Evolutionary conservation across 2,888 invertebrate genomes (phyloP).

Genomic region (Volucella zonaria): DNA sequence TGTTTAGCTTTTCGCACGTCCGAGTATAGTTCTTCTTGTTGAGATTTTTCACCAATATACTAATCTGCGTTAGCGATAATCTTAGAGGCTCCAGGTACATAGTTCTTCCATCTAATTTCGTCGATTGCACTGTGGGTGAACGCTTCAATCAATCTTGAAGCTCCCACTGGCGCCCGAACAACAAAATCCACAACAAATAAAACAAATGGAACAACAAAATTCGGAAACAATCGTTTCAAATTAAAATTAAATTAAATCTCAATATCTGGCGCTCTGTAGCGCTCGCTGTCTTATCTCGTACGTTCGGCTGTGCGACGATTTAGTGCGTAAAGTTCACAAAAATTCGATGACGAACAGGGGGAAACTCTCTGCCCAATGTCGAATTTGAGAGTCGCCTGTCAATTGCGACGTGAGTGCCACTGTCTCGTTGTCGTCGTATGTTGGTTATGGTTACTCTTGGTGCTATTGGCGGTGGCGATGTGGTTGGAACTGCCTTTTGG

Average conservation of each 20-base stretch:
- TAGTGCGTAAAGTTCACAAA: too few species aligned
- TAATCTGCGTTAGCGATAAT: constrained; percentile 99
- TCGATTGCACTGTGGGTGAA: constrained; percentile 76
- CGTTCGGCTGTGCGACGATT: not conserved
- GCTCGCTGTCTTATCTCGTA: constrained; percentile 27
- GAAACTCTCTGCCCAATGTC: constrained; percentile 13
- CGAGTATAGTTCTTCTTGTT: constrained; percentile 97
- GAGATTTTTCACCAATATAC: constrained; percentile 97
- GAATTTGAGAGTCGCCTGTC: constrained; percentile 35
- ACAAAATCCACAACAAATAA: constrained; percentile 64
- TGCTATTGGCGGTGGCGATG: constrained; percentile 24
- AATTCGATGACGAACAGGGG: not conserved
- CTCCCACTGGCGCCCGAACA: constrained; percentile 80
- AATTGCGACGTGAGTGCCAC: constrained; percentile 7
- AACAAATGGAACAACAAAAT: constrained; percentile 40
- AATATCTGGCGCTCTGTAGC: constrained; percentile 17
- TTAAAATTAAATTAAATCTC: constrained; percentile 4
- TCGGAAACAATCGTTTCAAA: constrained; percentile 22
- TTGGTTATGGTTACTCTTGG: constrained; percentile 2
- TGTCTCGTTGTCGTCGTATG: constrained; percentile 5
- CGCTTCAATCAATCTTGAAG: constrained; percentile 95
- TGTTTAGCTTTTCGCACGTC: constrained; percentile 93
- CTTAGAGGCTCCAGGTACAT: constrained; percentile 99
- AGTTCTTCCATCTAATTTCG: constrained; percentile 89
- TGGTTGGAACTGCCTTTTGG: constrained; percentile 65